Conservation (phyloP, 64 coral and sea anemone species). For the Pocillopora damicornis region DNA sequence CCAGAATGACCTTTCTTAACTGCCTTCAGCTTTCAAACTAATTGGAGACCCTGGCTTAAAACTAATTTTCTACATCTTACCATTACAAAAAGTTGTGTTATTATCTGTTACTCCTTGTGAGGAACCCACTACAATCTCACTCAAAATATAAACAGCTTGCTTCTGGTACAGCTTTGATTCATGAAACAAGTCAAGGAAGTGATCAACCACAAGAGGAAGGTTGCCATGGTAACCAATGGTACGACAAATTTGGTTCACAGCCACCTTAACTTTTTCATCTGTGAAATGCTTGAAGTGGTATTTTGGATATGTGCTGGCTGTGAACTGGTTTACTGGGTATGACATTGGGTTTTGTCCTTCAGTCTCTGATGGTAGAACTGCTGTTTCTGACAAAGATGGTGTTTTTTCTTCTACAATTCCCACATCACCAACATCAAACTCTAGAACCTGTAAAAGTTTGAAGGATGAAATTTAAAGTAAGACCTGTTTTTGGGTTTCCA, state of each 20-base stretch:
- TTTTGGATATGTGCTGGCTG: conserved; percentile 48
- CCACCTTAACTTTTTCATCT: conserved; percentile 70
- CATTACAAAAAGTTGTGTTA: conserved; percentile 1
- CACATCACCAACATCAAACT: conserved; percentile 88
- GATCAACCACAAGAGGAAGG: conserved; percentile 67
- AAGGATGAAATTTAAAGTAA: background rate
- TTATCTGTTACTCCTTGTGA: background rate
- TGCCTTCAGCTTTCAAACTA: too few species aligned
- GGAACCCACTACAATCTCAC: conserved; percentile 81
- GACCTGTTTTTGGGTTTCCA: too few species aligned
- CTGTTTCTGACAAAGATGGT: conserved; percentile 31
- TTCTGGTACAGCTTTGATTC: conserved; percentile 74
- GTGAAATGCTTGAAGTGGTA: conserved; percentile 89
- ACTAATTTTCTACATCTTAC: background rate
- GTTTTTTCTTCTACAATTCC: conserved; percentile 88
- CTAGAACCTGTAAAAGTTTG: conserved; percentile 62
- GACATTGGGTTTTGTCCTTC: conserved; percentile 41
- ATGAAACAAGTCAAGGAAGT: conserved; percentile 90
- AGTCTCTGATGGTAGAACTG: conserved; percentile 61
- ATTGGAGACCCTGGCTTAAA: background rate
- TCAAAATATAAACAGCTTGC: conserved; percentile 79
- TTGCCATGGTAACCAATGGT: conserved; percentile 89
- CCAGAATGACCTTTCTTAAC: too few species aligned
- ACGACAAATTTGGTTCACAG: conserved; percentile 62
- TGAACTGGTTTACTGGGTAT: conserved; percentile 33